Evolutionary conservation across 2,888 invertebrate genomes (phyloP).

Genomic region (Diachrysia chrysitis): DNA sequence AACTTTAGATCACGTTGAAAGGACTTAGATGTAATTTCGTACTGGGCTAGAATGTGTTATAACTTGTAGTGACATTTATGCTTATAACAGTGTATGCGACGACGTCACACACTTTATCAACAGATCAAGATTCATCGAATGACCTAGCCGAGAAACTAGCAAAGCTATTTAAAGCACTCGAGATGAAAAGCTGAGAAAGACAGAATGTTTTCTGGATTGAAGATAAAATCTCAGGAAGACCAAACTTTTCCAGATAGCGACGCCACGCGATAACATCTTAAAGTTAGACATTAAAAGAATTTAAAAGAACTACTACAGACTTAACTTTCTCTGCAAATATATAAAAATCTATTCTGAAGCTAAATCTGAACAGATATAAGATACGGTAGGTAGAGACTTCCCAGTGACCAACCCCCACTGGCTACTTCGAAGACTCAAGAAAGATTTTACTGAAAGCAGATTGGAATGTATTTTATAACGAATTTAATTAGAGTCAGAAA

Average conservation of each 20-base stretch:
- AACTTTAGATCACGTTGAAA: neutral
- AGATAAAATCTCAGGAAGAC: slow-evolving; percentile 2
- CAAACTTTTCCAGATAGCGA: neutral
- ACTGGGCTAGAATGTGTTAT: neutral
- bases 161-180: neutral
- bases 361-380: neutral
- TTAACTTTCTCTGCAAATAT: neutral
- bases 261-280: slow-evolving; percentile 2
- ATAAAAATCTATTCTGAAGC: neutral
- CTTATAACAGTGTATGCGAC: neutral
- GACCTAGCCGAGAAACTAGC: neutral
- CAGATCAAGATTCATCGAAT: neutral
- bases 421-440: too few relatives aligned
- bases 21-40: neutral
- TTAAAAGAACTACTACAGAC: neutral
- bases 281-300: slow-evolving; percentile 2
- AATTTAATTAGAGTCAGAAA: slow-evolving; percentile 8
- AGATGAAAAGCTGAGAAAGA: neutral
- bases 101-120: neutral
- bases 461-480: slow-evolving; percentile 6
- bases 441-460: slow-evolving; percentile 5
- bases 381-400: neutral
- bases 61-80: neutral
- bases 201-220: neutral
- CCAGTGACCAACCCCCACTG: too few relatives aligned